These are phyloP conservation scores for Lasiommata megera DNA, from an alignment of 2,888 invertebrate genomes.

Conservation along the genomic window DNA sequence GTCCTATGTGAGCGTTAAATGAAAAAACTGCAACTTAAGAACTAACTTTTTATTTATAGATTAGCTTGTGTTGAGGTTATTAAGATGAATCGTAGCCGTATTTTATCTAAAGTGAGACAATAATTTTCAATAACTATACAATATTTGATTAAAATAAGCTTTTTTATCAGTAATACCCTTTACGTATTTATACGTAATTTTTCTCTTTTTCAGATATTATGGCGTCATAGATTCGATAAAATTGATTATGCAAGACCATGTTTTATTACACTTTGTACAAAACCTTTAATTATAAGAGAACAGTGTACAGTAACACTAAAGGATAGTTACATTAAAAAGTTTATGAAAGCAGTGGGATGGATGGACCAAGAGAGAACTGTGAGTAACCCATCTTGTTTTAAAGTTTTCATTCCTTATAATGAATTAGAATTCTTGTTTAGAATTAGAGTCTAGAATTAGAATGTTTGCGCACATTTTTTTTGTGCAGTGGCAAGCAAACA, in stretches of 20 bases:
- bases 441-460: too few species aligned
- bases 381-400: conserved; percentile 34
- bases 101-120: conserved; percentile 23
- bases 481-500: too few species aligned
- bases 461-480: too few species aligned
- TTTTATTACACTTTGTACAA: conserved; percentile 18
- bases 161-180: neutral
- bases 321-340: conserved; percentile 78
- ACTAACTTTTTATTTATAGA: neutral
- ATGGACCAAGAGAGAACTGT: conserved; percentile 80
- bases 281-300: conserved; percentile 38
- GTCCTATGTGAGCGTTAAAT: too few species aligned
- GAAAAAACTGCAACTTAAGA: neutral
- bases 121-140: neutral
- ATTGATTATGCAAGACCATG: conserved; percentile 48
- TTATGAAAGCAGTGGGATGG: conserved; percentile 82
- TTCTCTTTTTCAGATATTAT: conserved; percentile 17
- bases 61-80: neutral
- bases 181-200: neutral
- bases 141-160: neutral
- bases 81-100: conserved; percentile 24
- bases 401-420: neutral
- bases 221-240: conserved; percentile 31
- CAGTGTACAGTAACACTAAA: conserved; percentile 61
- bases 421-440: too few species aligned